Evolutionary conservation across 2,113 vertebrate genomes (phyloP).

Genomic region (Ploceus nigricollis): DNA sequence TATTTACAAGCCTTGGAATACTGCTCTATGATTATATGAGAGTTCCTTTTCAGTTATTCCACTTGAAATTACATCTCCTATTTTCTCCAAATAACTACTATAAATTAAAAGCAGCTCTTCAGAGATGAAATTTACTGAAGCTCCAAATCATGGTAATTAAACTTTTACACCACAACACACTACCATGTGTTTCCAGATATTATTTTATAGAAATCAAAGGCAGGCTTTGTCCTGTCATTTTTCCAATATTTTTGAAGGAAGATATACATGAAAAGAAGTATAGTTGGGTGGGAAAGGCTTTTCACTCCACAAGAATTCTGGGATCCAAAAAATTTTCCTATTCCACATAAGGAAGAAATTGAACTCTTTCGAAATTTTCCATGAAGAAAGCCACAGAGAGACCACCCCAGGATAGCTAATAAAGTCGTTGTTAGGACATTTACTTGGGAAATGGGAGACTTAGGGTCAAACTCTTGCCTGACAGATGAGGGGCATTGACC

Average conservation of each 20-base stretch:
- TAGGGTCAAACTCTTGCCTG: conserved; percentile 55
- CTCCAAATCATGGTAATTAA: conserved; percentile 56
- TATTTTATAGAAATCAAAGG: conserved; percentile 50
- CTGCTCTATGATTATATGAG: neutral
- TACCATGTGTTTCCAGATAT: conserved; percentile 50
- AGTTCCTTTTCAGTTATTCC: conserved; percentile 41
- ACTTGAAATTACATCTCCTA: conserved; percentile 58
- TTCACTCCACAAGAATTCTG: conserved; percentile 61
- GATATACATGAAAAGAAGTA: conserved; percentile 58
- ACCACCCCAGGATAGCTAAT: conserved; percentile 67
- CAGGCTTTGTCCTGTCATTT: conserved; percentile 20
- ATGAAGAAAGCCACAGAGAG: conserved; percentile 66
- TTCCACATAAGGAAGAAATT: conserved; percentile 69
- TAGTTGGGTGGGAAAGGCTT: conserved; percentile 59
- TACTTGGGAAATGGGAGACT: conserved; percentile 64
- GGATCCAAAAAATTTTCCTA: conserved; percentile 64
- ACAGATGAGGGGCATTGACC: conserved; percentile 62
- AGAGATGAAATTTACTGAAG: conserved; percentile 29
- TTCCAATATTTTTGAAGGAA: conserved; percentile 47
- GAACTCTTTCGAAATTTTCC: conserved; percentile 68
- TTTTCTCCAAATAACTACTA: conserved; percentile 48
- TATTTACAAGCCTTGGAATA: conserved; percentile 18
- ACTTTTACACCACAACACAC: conserved; percentile 39
- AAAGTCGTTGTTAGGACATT: conserved; percentile 60
- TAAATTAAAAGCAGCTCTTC: conserved; percentile 57